Conservation (phyloP, 2,797 vertebrate species). For the Pterois miles region DNA sequence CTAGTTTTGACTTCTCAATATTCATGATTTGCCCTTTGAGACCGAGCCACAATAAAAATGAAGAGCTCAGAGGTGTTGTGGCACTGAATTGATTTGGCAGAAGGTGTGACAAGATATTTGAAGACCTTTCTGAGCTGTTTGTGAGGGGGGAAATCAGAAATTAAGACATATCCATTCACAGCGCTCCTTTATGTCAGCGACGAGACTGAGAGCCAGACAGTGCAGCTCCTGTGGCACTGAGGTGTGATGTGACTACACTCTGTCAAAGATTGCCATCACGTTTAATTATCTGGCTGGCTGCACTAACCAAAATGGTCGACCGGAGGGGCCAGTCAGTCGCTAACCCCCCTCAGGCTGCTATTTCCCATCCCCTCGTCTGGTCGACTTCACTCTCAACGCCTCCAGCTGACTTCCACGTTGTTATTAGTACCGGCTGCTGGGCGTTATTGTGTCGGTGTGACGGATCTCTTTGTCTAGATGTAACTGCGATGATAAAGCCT, state of each 20-base stretch:
- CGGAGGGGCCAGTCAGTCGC: slow-evolving; percentile 51
- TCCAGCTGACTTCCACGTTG: slow-evolving; percentile 53
- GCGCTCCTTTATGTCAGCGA: slow-evolving; percentile 21
- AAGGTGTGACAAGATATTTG: slow-evolving; percentile 21
- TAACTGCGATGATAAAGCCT: slow-evolving; percentile 17
- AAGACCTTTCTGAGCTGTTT: slow-evolving; percentile 2
- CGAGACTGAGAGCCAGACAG: slow-evolving; percentile 56
- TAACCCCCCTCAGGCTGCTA: slow-evolving; percentile 46
- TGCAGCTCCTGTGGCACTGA: slow-evolving; percentile 54
- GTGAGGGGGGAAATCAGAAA: slow-evolving; percentile 1
- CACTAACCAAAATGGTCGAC: slow-evolving; percentile 72
- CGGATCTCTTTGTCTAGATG: slow-evolving; percentile 35
- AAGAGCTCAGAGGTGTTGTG: slow-evolving; percentile 11
- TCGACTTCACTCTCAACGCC: slow-evolving; percentile 40
- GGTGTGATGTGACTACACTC: slow-evolving; percentile 72
- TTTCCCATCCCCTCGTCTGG: slow-evolving; percentile 54
- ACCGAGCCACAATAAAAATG: background rate
- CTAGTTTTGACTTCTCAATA: slow-evolving; percentile 22
- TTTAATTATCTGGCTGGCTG: slow-evolving; percentile 80
- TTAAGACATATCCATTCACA: slow-evolving; percentile 27
- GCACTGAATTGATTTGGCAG: slow-evolving; percentile 25
- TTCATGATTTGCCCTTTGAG: slow-evolving; percentile 26
- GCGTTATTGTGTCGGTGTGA: slow-evolving; percentile 52
- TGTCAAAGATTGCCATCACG: slow-evolving; percentile 77
- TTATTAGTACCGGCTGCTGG: slow-evolving; percentile 50